A percentile compares a stretch with the other conserved stretches of the same genome.
Conservation (phyloP, 2,113 vertebrate species). For the Neoarius graeffei region DNA sequence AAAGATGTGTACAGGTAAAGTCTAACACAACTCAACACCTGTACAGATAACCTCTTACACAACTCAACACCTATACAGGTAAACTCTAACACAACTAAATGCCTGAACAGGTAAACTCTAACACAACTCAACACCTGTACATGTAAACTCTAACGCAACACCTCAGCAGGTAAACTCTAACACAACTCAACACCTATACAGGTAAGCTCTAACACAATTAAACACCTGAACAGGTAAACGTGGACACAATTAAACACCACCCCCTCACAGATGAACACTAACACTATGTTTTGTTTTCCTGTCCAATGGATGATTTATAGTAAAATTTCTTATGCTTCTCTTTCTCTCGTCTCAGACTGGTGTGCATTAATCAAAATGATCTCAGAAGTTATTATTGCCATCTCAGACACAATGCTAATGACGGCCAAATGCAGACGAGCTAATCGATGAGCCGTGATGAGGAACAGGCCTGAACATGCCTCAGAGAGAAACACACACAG, state of each 20-base stretch:
- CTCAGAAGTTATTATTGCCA: slow-evolving; percentile 32
- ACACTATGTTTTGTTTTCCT: no score
- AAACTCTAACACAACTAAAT: background rate
- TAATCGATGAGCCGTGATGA: slow-evolving; percentile 55
- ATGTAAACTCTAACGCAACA: background rate
- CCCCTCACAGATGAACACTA: background rate
- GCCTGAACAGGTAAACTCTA: background rate
- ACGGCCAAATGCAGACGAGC: slow-evolving; percentile 34
- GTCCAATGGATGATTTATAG: background rate
- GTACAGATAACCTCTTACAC: background rate
- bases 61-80: background rate
- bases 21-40: background rate
- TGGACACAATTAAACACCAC: background rate
- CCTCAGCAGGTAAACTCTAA: background rate
- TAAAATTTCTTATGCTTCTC: background rate
- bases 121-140: background rate
- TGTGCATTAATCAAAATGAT: background rate
- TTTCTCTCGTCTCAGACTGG: background rate
- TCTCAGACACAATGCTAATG: slow-evolving; percentile 33
- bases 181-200: background rate
- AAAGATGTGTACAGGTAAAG: background rate
- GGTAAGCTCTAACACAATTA: no score
- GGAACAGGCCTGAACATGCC: slow-evolving; percentile 58
- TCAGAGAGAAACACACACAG: slow-evolving; percentile 53
- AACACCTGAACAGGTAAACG: background rate